These are phyloP conservation scores for Distichodus sexfasciatus DNA, from an alignment of 2,797 vertebrate genomes.

Conservation along the genomic window DNA sequence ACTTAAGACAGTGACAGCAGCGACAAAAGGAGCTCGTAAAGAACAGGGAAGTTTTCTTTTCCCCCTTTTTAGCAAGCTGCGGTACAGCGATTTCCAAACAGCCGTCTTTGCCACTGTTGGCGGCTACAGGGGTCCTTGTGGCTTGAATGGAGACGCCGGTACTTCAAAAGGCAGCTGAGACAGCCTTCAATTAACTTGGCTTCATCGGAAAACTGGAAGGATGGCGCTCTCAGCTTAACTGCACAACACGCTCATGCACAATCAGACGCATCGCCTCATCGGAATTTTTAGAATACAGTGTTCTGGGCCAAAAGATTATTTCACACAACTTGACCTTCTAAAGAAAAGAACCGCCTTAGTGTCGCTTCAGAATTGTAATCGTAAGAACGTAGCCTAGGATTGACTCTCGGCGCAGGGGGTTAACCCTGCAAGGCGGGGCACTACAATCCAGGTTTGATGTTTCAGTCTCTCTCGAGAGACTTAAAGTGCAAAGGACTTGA, in stretches of 20 bases:
- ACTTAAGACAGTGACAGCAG: slow-evolving; percentile 30
- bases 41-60: slow-evolving; percentile 14
- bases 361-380: no score
- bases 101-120: not conserved
- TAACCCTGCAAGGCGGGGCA: no score
- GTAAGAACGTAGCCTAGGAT: no score
- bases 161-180: not conserved
- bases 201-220: not conserved
- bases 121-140: not conserved
- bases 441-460: no score
- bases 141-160: not conserved
- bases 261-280: not conserved
- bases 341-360: not conserved
- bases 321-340: slow-evolving; percentile 5
- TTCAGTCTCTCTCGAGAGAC: no score
- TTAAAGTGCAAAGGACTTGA: no score
- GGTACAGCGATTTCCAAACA: not conserved
- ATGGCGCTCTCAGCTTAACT: slow-evolving; percentile 3
- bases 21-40: slow-evolving; percentile 42
- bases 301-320: no score
- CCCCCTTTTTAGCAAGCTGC: slow-evolving; percentile 22
- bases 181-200: not conserved
- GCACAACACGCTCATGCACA: no score
- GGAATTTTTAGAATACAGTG: no score
- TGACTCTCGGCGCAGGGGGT: no score